Base-by-base conservation (phyloP, 2,113 vertebrate genomes). In the Lepus europaeus region DNA sequence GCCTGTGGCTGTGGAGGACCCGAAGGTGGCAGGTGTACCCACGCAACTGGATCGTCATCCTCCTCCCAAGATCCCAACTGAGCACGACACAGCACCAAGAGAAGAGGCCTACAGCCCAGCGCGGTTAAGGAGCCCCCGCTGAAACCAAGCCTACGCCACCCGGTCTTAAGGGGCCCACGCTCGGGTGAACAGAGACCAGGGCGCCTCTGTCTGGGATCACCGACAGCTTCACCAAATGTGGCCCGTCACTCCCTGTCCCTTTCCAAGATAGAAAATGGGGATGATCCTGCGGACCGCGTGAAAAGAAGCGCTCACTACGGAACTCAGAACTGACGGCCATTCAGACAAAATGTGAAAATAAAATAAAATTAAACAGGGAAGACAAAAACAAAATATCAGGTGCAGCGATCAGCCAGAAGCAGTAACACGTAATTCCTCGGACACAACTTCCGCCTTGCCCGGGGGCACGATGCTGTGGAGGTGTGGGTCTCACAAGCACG, bases 231-330 rank as follows among this genome's bases (percentile, higher is more conserved):
- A 45, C 45, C 45, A 45, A 45, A 45, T 1, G 6, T 45, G 45
- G 45, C 45, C 45, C 45, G 9, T 45, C 45, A 7, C 45, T 45
- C 45, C 45, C 45, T 45, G 45, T 45, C 6, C 45, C 6, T 7
- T 45, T 45, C 45, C 39, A 84, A 70, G 49, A 68, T 63, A 94
- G 29, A 89, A 95, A 94, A 90, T 23, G 17, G 31, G 29, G 36
- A 63, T 31, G 72, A 91, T 51, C 17, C 2, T 23, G 87, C 27
- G 36, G 19, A 76, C 20, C 45, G n/a, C 7, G 11, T 53, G 22
- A 70, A 66, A 13, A 80, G n/a, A 93, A 86, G 63, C 45, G 74
- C 25, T 66, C 80, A 81, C 84, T 64, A n/a, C 1, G 79, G 36
- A 25, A 13, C 53, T 61, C 87, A 79, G 6, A 89, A 70, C 0